Conservation (phyloP, 2,888 invertebrate genomes). For the Osedax fenrisi region DNA sequence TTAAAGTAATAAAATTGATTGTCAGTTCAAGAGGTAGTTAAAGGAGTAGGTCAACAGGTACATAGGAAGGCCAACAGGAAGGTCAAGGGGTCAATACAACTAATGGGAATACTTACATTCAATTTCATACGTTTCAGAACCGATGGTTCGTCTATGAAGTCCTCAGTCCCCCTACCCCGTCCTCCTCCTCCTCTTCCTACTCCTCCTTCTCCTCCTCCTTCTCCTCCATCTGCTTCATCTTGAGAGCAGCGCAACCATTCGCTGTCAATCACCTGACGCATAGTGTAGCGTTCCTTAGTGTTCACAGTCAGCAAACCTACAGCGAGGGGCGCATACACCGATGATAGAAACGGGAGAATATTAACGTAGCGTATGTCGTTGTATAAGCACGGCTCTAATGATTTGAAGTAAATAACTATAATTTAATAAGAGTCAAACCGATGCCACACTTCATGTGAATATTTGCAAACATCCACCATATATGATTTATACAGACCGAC, state of each 20-base stretch:
- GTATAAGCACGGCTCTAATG: too few species aligned
- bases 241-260: not conserved
- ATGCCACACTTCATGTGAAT: too few species aligned
- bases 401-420: too few species aligned
- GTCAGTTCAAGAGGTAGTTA: not conserved
- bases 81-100: not conserved
- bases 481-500: too few species aligned
- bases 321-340: too few species aligned
- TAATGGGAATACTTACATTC: not conserved
- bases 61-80: not conserved
- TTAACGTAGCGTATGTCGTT: too few species aligned
- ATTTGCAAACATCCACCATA: too few species aligned
- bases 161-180: too few species aligned
- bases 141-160: not conserved
- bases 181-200: too few species aligned
- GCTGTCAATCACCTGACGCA: not conserved
- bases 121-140: not conserved
- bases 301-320: not conserved
- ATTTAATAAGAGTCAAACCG: too few species aligned
- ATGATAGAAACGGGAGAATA: too few species aligned
- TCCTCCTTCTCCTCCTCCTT: too few species aligned
- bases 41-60: not conserved
- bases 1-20: not conserved
- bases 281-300: not conserved
- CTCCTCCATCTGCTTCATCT: not conserved